These are phyloP conservation scores for Porphyrio hochstetteri DNA, from an alignment of 2,113 vertebrate species.

Conservation along the genomic window DNA sequence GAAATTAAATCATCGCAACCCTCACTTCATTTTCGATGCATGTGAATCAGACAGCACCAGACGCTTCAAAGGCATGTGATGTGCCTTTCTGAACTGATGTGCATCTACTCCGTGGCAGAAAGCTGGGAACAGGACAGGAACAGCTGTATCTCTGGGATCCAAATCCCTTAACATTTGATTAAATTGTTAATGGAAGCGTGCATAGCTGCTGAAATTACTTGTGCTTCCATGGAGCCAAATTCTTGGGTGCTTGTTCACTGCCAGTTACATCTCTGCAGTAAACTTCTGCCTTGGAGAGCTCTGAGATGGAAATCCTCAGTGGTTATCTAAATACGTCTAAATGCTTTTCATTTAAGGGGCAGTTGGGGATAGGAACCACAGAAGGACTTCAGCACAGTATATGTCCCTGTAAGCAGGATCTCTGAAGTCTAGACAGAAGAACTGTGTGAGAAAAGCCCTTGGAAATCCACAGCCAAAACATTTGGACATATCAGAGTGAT, in stretches of 20 bases:
- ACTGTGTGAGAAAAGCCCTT: background rate
- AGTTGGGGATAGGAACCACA: background rate
- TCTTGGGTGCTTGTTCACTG: background rate
- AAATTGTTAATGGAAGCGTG: background rate
- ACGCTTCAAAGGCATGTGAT: background rate
- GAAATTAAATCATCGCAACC: background rate
- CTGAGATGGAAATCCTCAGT: background rate
- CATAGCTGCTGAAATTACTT: background rate
- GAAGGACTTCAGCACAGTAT: background rate
- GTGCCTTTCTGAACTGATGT: background rate
- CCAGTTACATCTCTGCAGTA: background rate
- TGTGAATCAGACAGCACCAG: background rate
- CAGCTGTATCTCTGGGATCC: background rate
- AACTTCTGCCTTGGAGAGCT: background rate
- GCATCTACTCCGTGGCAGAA: background rate
- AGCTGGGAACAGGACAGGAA: background rate
- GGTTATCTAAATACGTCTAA: background rate
- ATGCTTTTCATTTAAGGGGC: background rate
- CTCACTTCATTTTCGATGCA: background rate
- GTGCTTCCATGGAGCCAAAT: background rate
- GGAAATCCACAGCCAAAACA: background rate
- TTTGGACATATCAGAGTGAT: background rate
- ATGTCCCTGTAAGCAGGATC: background rate
- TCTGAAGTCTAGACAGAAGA: background rate
- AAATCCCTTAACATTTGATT: background rate